These are phyloP conservation scores for Chalcosyrphus nemorum DNA, from an alignment of 2,888 invertebrate genomes.

Conservation along the genomic window DNA sequence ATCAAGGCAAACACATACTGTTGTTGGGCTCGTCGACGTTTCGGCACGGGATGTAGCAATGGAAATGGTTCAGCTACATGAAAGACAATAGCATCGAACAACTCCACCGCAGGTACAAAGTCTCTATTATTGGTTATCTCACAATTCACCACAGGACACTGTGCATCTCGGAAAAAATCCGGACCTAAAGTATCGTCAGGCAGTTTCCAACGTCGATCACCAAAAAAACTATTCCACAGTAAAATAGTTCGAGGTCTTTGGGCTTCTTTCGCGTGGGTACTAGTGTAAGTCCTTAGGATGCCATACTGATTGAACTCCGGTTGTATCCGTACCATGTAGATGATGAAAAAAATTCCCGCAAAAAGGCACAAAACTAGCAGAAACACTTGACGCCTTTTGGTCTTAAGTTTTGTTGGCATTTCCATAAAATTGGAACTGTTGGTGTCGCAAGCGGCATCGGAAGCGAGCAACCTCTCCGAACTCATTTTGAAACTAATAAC, in stretches of 20 bases:
- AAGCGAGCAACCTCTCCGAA: slow-evolving; percentile 35
- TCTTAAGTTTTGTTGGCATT: slow-evolving; percentile 30
- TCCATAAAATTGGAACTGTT: neutral
- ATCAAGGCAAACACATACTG: slow-evolving; percentile 83
- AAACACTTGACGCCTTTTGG: neutral
- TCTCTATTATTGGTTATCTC: slow-evolving; percentile 81
- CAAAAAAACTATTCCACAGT: slow-evolving; percentile 80
- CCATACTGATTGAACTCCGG: slow-evolving; percentile 78
- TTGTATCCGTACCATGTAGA: slow-evolving; percentile 73
- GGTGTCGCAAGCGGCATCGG: neutral
- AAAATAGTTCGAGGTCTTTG: slow-evolving; percentile 75
- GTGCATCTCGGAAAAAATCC: slow-evolving; percentile 75
- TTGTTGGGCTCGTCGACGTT: slow-evolving; percentile 80
- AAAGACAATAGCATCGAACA: slow-evolving; percentile 84
- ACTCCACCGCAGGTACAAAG: slow-evolving; percentile 77
- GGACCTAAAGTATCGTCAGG: slow-evolving; percentile 76
- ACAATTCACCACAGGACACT: slow-evolving; percentile 82
- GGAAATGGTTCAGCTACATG: slow-evolving; percentile 82
- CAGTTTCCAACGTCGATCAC: slow-evolving; percentile 77
- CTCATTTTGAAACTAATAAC: slow-evolving; percentile 41
- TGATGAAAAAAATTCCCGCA: slow-evolving; percentile 56
- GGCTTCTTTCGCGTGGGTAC: neutral
- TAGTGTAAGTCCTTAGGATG: slow-evolving; percentile 75
- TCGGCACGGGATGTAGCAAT: slow-evolving; percentile 78
- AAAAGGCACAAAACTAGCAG: slow-evolving; percentile 15